Base-by-base conservation (phyloP, 1,140 invertebrate genomes). In the Frieseomelitta varia region DNA sequence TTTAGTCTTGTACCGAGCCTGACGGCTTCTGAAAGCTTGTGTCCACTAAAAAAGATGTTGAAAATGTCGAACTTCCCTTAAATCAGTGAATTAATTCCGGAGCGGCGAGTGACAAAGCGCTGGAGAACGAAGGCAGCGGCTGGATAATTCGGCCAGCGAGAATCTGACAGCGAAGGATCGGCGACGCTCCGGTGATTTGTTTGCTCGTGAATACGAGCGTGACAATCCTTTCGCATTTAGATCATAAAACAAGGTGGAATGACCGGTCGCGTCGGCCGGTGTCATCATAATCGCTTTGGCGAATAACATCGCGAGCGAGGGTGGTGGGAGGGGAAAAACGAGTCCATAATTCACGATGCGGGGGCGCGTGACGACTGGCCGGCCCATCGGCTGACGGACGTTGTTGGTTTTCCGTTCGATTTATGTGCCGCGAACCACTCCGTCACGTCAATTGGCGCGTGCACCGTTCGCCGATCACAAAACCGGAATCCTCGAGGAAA, bases 371-470 rank as follows among this genome's bases (percentile, higher is more conserved):
- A 61, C 58, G 58, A 61, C 58, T 61, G 39, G 39, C 39, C 58
- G 58, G 3, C 58, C 39, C 61, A 58, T 53, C 39, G 10, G 58
- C 39, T 85, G 86, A 88, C 79, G 86, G 82, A 81, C 79, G 86
- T 78, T 75, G 76, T 78, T 77, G 65, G 74, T 69, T 80, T 88
- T 85, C 39, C 87, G 83, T 69, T 88, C 79, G 76, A 88, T 88
- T 88, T 88, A 88, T 88, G 86, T 82, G 81, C 74, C 79, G 55
- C 79, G 39, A 6, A 81, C 86, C 86, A 88, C 86, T 88, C 75
- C 78, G 83, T 88, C 87, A 87, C 81, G 69, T 88, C 87, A 67
- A 88, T 85, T 56, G 83, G 75, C 68, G 86, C 72, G 61, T 67
- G 58, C 76, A 81, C 85, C 39, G 77, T 73, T 68, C 81, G 53